Evolutionary conservation across 1,140 invertebrate genomes (phyloP).

Genomic region (Araneus ventricosus): DNA sequence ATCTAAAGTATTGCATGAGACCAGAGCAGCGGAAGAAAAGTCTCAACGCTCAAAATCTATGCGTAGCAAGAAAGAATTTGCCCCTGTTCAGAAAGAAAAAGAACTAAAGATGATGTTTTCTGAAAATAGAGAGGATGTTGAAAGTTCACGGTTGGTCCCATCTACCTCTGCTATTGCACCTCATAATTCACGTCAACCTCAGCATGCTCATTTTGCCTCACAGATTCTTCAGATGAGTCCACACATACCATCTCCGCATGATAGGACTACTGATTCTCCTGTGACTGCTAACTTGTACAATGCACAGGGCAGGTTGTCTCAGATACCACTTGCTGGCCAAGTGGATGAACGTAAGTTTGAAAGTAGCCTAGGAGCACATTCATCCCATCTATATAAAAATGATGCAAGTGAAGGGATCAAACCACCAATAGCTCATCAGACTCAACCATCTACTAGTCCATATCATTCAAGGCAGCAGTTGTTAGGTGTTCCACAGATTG

Average conservation of each 20-base stretch:
- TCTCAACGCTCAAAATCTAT: constrained; percentile 44
- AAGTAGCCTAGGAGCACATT: constrained; percentile 20
- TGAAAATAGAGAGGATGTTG: constrained; percentile 50
- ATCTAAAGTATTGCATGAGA: constrained; percentile 54
- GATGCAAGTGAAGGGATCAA: constrained; percentile 54
- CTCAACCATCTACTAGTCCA: constrained; percentile 75
- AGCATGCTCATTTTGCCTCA: constrained; percentile 61
- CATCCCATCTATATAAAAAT: constrained; percentile 59
- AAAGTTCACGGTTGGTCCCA: constrained; percentile 18
- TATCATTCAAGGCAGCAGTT: constrained; percentile 57
- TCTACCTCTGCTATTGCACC: constrained; percentile 74
- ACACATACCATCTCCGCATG: constrained; percentile 81
- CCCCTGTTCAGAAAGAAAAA: constrained; percentile 37
- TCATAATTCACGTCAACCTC: constrained; percentile 73
- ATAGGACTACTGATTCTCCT: constrained; percentile 87
- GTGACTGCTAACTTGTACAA: constrained; percentile 86
- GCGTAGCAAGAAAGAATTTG: constrained; percentile 63
- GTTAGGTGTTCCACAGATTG: constrained; percentile 37
- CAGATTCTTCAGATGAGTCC: constrained; percentile 76
- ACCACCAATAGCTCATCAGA: constrained; percentile 76
- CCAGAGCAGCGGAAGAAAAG: constrained; percentile 47
- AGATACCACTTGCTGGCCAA: constrained; percentile 57
- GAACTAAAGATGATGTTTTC: constrained; percentile 43
- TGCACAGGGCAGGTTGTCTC: constrained; percentile 50
- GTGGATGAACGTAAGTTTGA: constrained; percentile 56